Evolutionary conservation across 2,113 vertebrate species (phyloP), one percentile per base, ranked within the genome.

Genomic region (Dasypus novemcinctus): DNA sequence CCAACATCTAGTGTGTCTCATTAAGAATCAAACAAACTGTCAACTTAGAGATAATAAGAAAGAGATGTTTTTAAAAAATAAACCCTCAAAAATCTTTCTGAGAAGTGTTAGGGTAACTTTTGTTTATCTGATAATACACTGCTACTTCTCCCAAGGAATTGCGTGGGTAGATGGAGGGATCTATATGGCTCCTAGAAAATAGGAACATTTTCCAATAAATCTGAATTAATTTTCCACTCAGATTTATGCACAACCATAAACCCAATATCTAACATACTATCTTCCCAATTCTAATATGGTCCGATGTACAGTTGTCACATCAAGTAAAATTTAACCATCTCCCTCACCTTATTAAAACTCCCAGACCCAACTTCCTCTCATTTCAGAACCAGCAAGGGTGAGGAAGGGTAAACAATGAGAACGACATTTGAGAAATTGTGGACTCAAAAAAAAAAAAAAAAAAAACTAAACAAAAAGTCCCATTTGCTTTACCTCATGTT

Each of bases 391-490:
- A 82, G n/a, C 36, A n/a, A 9, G 64, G 20, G 31, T 61, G 2
- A 87, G 21, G 7, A 92, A 90, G 2, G 12, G 54, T 68, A 74
- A 94, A 90, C 63, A 84, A 52, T n/a, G 25, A 95, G 61, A 76
- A 68, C 81, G 82, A 76, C 33, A 85, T 63, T 91, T 91, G 71
- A 89, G 83, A 38, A 86, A 72, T 1, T 15, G 6, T 29, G 36
- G 27, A 79, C 52, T 93, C 64, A 66, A 38, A 36, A 92, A 95
- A 90, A 95, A 79, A 84, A 83, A 95, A 96, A 66, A 38, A 36
- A 92, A 95, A 90, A 95, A 79, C 87, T 80, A 95, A 96, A 92
- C 84, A 96, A 87, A 97, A 97, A 97, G 68, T 54, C 87, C 79
- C 63, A 17, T 43, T 84, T 46, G 72, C 93, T 95, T 82, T 90